These are phyloP conservation scores for Lethrus apterus DNA, from an alignment of 1,140 invertebrate species.

Conservation along the genomic window DNA sequence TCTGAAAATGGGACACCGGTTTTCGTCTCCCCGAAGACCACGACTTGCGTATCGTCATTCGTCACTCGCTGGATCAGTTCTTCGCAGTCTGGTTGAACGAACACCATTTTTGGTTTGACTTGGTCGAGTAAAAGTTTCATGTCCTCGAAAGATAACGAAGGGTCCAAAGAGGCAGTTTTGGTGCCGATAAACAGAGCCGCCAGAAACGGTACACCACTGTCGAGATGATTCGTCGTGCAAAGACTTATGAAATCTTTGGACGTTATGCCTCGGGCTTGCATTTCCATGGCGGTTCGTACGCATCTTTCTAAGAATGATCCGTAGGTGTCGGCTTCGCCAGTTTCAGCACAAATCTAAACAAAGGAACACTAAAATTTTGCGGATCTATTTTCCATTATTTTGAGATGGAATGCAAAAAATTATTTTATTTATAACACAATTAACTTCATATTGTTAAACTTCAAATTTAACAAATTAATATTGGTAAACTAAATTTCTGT, in stretches of 20 bases:
- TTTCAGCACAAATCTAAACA: too few species aligned
- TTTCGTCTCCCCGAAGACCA: conserved; percentile 14
- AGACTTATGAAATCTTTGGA: conserved; percentile 41
- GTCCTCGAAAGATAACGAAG: conserved; percentile 6
- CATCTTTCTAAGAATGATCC: conserved; percentile 36
- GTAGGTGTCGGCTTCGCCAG: conserved; percentile 40
- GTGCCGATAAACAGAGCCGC: conserved; percentile 42
- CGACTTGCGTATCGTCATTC: neutral
- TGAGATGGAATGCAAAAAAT: too few species aligned
- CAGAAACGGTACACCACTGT: conserved; percentile 42
- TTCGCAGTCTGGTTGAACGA: neutral
- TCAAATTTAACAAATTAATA: too few species aligned
- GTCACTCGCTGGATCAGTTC: conserved; percentile 4
- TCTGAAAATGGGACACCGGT: neutral
- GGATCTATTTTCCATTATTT: too few species aligned
- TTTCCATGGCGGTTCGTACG: conserved; percentile 39
- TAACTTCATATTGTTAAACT: too few species aligned
- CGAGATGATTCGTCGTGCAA: conserved; percentile 43
- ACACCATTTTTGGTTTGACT: conserved; percentile 15
- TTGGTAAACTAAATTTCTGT: too few species aligned
- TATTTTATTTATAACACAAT: too few species aligned
- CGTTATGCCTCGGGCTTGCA: conserved; percentile 37
- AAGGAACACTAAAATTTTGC: too few species aligned
- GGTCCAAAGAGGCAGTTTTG: conserved; percentile 5
- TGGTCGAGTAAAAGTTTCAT: conserved; percentile 9